Evolutionary conservation across 2,113 vertebrate genomes (phyloP).

Genomic region (Pelecanoides urinatrix): DNA sequence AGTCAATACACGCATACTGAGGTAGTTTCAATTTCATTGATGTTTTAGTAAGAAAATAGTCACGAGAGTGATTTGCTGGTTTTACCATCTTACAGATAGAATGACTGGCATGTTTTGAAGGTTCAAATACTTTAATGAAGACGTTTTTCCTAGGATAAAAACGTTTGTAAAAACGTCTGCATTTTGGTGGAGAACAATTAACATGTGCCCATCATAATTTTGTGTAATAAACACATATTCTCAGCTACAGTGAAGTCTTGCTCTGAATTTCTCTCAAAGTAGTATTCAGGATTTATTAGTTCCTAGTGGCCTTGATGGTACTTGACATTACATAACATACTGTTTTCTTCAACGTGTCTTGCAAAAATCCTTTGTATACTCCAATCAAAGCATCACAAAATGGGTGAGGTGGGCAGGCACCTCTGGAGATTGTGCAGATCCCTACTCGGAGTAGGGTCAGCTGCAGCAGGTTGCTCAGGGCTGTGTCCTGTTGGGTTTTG

Average conservation of each 20-base stretch:
- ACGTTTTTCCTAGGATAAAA: background rate
- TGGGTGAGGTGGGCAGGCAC: background rate
- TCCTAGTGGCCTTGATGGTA: background rate
- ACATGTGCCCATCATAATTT: background rate
- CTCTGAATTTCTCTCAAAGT: background rate
- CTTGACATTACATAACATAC: background rate
- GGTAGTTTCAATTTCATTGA: background rate
- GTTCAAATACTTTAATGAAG: constrained; percentile 9
- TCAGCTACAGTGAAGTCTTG: background rate
- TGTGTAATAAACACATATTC: background rate
- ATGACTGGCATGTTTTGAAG: background rate
- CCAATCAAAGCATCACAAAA: background rate
- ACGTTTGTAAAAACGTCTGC: background rate
- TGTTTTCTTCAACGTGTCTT: background rate
- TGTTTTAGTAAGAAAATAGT: background rate
- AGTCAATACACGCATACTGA: background rate
- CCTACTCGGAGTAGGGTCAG: background rate
- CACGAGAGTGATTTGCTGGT: background rate
- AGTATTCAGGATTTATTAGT: background rate
- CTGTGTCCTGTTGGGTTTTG: background rate
- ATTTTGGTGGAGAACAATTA: background rate
- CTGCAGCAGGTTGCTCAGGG: background rate
- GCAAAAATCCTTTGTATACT: background rate
- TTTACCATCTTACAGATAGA: background rate
- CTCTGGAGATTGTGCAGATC: background rate